Conservation (phyloP, 2,888 invertebrate genomes). For the Harmothoe impar region DNA sequence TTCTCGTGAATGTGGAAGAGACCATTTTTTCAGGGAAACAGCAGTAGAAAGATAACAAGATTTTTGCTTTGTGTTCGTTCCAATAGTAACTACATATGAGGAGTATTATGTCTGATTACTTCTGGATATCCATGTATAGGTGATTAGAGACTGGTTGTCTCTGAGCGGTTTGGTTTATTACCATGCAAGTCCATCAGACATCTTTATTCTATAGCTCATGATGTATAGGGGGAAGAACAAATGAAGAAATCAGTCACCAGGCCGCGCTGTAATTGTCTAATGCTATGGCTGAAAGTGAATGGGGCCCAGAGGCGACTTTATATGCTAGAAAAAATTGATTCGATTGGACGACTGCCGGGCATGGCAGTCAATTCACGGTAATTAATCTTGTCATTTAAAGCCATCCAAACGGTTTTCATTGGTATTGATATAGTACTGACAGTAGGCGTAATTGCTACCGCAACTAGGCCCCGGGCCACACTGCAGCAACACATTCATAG, state of each 20-base stretch:
- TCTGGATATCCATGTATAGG: neutral
- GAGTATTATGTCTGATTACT: no score
- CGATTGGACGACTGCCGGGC: neutral
- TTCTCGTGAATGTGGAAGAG: no score
- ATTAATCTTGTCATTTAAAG: slow-evolving; percentile 30
- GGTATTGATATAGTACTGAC: slow-evolving; percentile 13
- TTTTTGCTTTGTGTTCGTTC: no score
- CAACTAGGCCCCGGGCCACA: neutral
- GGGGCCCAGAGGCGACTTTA: neutral
- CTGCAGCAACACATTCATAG: no score
- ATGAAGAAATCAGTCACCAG: neutral
- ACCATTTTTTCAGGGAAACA: no score
- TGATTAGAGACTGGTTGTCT: neutral
- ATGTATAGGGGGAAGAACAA: neutral
- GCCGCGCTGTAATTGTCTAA: slow-evolving; percentile 9
- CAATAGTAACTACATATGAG: no score
- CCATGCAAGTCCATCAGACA: neutral
- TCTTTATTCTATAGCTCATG: slow-evolving; percentile 20
- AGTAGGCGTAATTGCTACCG: neutral
- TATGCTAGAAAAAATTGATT: slow-evolving; percentile 14
- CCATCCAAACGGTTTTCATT: slow-evolving; percentile 33
- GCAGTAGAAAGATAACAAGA: no score
- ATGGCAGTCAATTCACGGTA: neutral
- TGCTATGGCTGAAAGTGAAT: neutral
- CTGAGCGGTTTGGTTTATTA: neutral